Evolutionary conservation across 2,888 invertebrate species (phyloP).

Genomic region (Opisthograptis luteolata): DNA sequence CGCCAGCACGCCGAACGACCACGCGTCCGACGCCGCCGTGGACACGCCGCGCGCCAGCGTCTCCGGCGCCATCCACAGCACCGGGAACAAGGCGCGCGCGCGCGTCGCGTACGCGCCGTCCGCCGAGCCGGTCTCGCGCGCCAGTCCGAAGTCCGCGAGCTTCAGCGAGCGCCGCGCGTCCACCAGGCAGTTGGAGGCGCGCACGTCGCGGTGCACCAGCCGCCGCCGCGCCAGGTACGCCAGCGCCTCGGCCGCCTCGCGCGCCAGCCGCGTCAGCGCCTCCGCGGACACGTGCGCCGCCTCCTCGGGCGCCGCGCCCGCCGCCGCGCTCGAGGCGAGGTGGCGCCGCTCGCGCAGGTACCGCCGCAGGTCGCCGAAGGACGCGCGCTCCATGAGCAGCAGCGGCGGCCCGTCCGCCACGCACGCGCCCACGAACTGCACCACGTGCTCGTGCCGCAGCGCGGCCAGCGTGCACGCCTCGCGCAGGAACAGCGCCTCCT

Average conservation of each 20-base stretch:
- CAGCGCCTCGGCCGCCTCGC: constrained; percentile 54
- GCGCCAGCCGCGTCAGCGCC: constrained; percentile 56
- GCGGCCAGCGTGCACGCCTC: constrained; percentile 95
- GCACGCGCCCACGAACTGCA: constrained; percentile 90
- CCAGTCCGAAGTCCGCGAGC: constrained; percentile 95
- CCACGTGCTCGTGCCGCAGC: constrained; percentile 93
- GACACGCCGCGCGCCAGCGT: constrained; percentile 91
- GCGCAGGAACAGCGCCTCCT: constrained; percentile 88
- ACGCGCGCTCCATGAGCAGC: constrained; percentile 95
- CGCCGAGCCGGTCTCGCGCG: constrained; percentile 87
- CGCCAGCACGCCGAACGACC: constrained; percentile 93
- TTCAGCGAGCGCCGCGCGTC: constrained; percentile 89
- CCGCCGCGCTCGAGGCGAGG: constrained; percentile 84
- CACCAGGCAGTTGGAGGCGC: constrained; percentile 90
- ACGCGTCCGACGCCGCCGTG: constrained; percentile 92
- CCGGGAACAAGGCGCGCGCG: constrained; percentile 92
- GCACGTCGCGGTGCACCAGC: constrained; percentile 94
- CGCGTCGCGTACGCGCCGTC: constrained; percentile 92
- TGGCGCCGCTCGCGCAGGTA: constrained; percentile 89
- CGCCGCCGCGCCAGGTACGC: constrained; percentile 89
- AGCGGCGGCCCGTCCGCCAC: constrained; percentile 92
- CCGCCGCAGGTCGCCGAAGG: constrained; percentile 94
- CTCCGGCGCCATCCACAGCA: constrained; percentile 97
- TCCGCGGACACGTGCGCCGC: constrained; percentile 50
- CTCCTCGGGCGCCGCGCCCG: constrained; percentile 85